Evolutionary conservation across 92 coral and sea anemone species (phyloP).

Genomic region (Palythoa grandis): DNA sequence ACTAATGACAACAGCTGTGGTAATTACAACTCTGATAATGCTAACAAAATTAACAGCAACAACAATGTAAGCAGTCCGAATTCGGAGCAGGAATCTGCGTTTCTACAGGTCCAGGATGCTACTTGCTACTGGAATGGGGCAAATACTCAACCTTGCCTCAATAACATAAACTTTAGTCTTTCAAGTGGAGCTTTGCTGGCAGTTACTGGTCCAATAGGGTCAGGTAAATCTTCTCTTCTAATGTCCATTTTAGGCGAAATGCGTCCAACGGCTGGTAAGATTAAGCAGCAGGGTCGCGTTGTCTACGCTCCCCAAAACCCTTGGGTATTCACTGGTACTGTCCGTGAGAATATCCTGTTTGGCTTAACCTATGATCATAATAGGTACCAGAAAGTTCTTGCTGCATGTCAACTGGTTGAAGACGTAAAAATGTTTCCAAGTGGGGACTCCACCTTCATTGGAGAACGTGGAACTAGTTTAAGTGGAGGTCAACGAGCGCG

Average conservation of each 20-base stretch:
- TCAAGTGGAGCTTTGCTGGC: slow-evolving; percentile 36
- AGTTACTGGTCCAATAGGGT: slow-evolving; percentile 46
- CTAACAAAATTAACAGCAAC: not conserved
- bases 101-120: slow-evolving; percentile 26
- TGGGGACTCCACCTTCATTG: slow-evolving; percentile 40
- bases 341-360: slow-evolving; percentile 45
- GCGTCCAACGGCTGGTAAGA: slow-evolving; percentile 20
- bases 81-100: not conserved
- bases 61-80: not conserved
- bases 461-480: slow-evolving; percentile 44
- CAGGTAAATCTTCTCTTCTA: slow-evolving; percentile 46
- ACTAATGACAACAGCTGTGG: not conserved
- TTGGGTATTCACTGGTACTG: slow-evolving; percentile 49
- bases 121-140: slow-evolving; percentile 30
- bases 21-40: not conserved
- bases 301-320: slow-evolving; percentile 42
- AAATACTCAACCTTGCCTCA: slow-evolving; percentile 29
- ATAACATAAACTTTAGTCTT: slow-evolving; percentile 31
- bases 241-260: slow-evolving; percentile 48
- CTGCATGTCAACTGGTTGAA: slow-evolving; percentile 34
- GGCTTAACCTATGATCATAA: slow-evolving; percentile 32
- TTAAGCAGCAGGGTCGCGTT: slow-evolving; percentile 32
- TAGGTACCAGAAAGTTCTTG: slow-evolving; percentile 5
- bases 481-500: slow-evolving; percentile 56
- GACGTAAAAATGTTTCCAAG: slow-evolving; percentile 38